A percentile compares a stretch with the other conserved stretches of the same genome.
phyloP scores from a whole-genome alignment of 2,797 vertebrate genomes.

The Anguilla anguilla region DNA sequence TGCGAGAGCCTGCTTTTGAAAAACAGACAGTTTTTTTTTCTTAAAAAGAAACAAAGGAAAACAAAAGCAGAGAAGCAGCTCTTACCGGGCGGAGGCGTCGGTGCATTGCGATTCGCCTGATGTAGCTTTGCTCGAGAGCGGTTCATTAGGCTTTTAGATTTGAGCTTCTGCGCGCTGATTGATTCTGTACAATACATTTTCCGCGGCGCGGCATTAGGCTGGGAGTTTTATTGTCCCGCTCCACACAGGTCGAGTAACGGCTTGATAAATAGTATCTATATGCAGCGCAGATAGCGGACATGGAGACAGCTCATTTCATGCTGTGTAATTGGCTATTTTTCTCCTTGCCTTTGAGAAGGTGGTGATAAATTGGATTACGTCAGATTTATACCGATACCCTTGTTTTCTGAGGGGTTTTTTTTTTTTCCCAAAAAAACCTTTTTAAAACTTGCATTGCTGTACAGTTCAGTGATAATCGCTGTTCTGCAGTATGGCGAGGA shows the following conservation, averaged over 20 bases:
- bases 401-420: background rate
- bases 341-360: conserved; percentile 18
- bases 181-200: conserved; percentile 16
- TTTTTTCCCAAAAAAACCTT: background rate
- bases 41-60: background rate
- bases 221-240: conserved; percentile 12
- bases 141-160: background rate
- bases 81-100: background rate
- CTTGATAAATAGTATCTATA: conserved; percentile 28
- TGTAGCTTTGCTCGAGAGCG: background rate
- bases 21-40: too few relatives aligned
- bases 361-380: conserved; percentile 29
- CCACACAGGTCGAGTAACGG: background rate
- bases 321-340: conserved; percentile 20
- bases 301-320: conserved; percentile 23
- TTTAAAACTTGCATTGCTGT: conserved; percentile 3
- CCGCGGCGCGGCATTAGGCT: background rate
- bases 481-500: background rate
- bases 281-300: conserved; percentile 9
- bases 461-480: background rate
- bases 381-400: background rate
- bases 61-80: background rate
- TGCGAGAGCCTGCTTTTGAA: background rate
- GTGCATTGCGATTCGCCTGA: background rate
- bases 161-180: background rate